These are phyloP conservation scores for Drosophila murphyi DNA, from an alignment of 1,140 invertebrate genomes.

Conservation along the genomic window DNA sequence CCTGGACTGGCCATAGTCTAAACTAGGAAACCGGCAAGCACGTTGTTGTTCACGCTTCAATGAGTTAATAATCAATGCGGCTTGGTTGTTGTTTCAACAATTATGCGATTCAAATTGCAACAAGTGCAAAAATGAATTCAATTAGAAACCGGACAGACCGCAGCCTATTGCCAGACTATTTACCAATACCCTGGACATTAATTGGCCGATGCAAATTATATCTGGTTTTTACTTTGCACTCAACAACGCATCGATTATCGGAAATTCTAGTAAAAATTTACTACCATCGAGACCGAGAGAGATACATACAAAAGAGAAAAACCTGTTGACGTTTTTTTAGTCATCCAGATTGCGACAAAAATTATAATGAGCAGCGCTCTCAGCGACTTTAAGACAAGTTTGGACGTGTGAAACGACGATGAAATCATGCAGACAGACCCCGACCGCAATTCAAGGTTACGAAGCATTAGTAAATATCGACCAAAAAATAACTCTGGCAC, in stretches of 20 bases:
- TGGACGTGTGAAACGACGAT: conserved; percentile 52
- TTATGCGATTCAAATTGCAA: conserved; percentile 64
- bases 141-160: conserved; percentile 44
- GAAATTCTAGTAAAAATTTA: conserved; percentile 54
- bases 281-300: neutral
- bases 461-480: conserved; percentile 3
- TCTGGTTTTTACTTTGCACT: conserved; percentile 31
- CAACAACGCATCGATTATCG: conserved; percentile 16
- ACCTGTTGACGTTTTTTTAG: conserved; percentile 65
- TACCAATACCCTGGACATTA: conserved; percentile 10
- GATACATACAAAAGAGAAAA: conserved; percentile 26
- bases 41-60: conserved; percentile 57
- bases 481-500: conserved; percentile 20
- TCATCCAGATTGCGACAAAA: conserved; percentile 71
- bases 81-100: conserved; percentile 39
- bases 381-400: conserved; percentile 57
- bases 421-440: conserved; percentile 62
- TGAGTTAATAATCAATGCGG: conserved; percentile 57
- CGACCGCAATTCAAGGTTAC: conserved; percentile 42
- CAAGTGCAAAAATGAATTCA: conserved; percentile 72
- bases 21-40: conserved; percentile 60
- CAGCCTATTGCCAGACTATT: conserved; percentile 26
- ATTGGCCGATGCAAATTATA: conserved; percentile 11
- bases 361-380: conserved; percentile 64
- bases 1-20: conserved; percentile 3